Base-by-base conservation (phyloP, 1,140 invertebrate species). In the Conus ventricosus region DNA sequence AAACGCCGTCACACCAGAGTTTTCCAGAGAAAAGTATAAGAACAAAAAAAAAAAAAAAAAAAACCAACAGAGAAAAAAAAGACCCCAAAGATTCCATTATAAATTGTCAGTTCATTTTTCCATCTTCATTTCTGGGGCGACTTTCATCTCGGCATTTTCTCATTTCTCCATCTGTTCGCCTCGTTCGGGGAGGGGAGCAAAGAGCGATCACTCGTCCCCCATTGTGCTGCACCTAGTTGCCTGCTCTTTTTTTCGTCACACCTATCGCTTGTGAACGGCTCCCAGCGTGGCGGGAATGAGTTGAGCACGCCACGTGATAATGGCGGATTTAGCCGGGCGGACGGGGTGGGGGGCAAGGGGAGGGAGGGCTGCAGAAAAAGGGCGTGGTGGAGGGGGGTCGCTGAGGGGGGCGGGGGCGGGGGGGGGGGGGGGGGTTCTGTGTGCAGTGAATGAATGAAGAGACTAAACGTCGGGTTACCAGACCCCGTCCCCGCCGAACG, bases 41-140 rank as follows among this genome's bases (percentile, higher is more conserved):
- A n/a, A 20, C 23, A 17, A 71, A n/a, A 71, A 20, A 71, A n/a
- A n/a, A 71, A 23, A 71, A 71, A 10, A n/a, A 8, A 71, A 23
- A 23, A 71, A n/a, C 11, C 6, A 23, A 23, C 23, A 71, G 7
- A n/a, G 67, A 71, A 71, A 20, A 17, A 23, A 11, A 71, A 13
- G 1, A 17, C 15, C 67, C 67, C 67, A 71, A 54, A 81, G 53
- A 81, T 54, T 39, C 51, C 80, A 81, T 81, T 51, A 81, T 5
- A 55, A 81, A 81, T 54, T 81, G 80, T 81, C 80, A 81, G 80
- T 81, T 81, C 80, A 81, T 81, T 81, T 78, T 81, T 81, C 80
- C 80, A 20, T 81, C 80, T 53, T 81, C 80, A 54, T 15, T 54
- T 81, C 23, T 23, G 11, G 20, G 27, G 8, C 4, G 15, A 23